Percentiles rank a stretch among this genome's conserved stretches.
Evolutionary conservation across 2,113 vertebrate species (phyloP).

Genomic region (Phyllostomus hastatus): DNA sequence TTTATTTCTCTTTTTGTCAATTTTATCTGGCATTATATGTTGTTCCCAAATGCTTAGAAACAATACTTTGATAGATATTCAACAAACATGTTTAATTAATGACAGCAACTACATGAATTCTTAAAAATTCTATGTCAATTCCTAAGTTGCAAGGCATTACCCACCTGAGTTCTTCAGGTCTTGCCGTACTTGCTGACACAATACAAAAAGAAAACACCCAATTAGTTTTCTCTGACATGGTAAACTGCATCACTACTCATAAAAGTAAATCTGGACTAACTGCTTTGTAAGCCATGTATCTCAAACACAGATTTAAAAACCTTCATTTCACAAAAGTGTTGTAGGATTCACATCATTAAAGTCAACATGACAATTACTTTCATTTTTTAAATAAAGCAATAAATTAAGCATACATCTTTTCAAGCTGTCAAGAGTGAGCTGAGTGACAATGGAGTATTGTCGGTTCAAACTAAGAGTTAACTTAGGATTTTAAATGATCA

Average conservation of each 20-base stretch:
- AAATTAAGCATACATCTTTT: not conserved
- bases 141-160: not conserved
- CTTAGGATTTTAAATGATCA: not conserved
- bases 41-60: not conserved
- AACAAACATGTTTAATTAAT: slow-evolving; percentile 19
- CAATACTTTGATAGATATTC: not conserved
- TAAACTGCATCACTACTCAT: not conserved
- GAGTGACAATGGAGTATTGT: not conserved
- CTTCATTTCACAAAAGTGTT: not conserved
- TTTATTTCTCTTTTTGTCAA: not conserved
- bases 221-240: slow-evolving; percentile 38
- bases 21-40: not conserved
- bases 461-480: not conserved
- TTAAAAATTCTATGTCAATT: not conserved
- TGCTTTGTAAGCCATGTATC: not conserved
- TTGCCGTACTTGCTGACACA: slow-evolving; percentile 74
- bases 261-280: not conserved
- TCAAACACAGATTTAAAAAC: not conserved
- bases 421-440: not conserved
- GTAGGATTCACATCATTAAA: not conserved
- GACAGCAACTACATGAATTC: not conserved
- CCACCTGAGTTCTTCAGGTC: slow-evolving; percentile 82
- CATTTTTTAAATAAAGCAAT: not conserved
- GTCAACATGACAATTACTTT: not conserved
- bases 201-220: slow-evolving; percentile 5